These are phyloP conservation scores for Orthosia gracilis DNA, from an alignment of 2,888 invertebrate genomes.

Conservation along the genomic window DNA sequence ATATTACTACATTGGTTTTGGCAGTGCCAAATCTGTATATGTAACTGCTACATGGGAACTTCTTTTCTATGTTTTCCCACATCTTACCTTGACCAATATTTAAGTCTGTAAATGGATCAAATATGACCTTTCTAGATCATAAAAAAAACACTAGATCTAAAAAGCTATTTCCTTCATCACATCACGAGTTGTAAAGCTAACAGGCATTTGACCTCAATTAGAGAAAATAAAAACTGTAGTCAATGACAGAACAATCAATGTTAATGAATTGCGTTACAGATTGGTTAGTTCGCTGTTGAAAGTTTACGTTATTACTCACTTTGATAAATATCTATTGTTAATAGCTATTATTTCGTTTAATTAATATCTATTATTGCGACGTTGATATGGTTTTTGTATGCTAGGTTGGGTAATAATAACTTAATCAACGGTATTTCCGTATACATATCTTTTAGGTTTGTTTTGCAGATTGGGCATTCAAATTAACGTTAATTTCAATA, in stretches of 20 bases:
- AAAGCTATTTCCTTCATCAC: slow-evolving; percentile 77
- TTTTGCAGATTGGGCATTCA: not conserved
- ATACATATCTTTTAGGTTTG: not conserved
- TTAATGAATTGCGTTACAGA: slow-evolving; percentile 81
- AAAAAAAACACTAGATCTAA: slow-evolving; percentile 71
- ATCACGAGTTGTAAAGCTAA: slow-evolving; percentile 79
- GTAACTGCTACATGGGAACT: not conserved
- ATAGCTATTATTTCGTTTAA: slow-evolving; percentile 50
- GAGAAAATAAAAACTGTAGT: slow-evolving; percentile 82
- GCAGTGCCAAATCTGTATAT: not conserved
- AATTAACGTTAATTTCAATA: too few relatives aligned
- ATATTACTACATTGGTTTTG: not conserved
- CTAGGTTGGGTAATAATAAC: slow-evolving; percentile 12
- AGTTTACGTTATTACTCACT: slow-evolving; percentile 50
- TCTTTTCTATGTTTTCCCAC: not conserved
- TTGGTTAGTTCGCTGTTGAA: slow-evolving; percentile 67
- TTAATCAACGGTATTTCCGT: slow-evolving; percentile 22
- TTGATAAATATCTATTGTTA: slow-evolving; percentile 41
- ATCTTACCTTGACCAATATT: not conserved
- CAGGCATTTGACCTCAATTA: slow-evolving; percentile 86
- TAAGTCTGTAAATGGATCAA: slow-evolving; percentile 20
- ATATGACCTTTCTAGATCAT: slow-evolving; percentile 65
- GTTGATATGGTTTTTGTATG: slow-evolving; percentile 27
- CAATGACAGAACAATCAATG: slow-evolving; percentile 88
- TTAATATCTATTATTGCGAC: slow-evolving; percentile 28